Evolutionary conservation across 2,113 vertebrate species (phyloP).

Genomic region (Neopipo cinnamomea): DNA sequence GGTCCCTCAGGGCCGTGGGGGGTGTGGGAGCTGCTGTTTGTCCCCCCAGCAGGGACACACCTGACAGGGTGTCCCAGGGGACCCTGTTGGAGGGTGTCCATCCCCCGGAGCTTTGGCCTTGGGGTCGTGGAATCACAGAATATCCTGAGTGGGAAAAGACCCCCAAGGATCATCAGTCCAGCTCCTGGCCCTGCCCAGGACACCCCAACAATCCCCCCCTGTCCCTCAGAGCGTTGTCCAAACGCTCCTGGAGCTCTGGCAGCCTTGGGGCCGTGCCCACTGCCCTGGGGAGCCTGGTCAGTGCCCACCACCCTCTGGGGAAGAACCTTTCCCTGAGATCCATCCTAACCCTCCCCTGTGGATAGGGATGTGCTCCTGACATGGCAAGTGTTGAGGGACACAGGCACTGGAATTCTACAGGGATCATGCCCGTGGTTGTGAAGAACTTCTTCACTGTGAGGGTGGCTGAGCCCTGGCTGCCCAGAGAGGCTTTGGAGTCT

Average conservation of each 20-base stretch:
- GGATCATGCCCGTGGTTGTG: neutral
- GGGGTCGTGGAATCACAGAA: accelerated
- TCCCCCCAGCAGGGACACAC: accelerated
- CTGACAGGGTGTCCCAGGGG: accelerated
- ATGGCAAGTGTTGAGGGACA: neutral
- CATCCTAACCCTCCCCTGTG: neutral
- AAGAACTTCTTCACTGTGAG: neutral
- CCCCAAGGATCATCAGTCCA: accelerated
- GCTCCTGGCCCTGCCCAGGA: neutral
- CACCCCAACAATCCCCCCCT: neutral
- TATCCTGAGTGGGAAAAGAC: neutral
- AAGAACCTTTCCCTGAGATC: neutral
- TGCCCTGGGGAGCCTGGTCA: neutral
- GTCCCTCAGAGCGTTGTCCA: neutral
- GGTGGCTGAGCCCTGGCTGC: neutral
- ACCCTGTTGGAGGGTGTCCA: accelerated
- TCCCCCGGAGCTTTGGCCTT: neutral
- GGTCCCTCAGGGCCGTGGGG: neutral
- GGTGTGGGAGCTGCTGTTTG: neutral
- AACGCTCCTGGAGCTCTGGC: neutral
- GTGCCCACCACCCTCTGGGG: neutral
- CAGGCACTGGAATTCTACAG: accelerated
- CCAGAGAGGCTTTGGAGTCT: neutral
- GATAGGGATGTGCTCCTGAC: neutral
- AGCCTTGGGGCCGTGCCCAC: neutral